Base-by-base conservation (phyloP, 2,113 vertebrate genomes). In the Gallinago paraguaiae region DNA sequence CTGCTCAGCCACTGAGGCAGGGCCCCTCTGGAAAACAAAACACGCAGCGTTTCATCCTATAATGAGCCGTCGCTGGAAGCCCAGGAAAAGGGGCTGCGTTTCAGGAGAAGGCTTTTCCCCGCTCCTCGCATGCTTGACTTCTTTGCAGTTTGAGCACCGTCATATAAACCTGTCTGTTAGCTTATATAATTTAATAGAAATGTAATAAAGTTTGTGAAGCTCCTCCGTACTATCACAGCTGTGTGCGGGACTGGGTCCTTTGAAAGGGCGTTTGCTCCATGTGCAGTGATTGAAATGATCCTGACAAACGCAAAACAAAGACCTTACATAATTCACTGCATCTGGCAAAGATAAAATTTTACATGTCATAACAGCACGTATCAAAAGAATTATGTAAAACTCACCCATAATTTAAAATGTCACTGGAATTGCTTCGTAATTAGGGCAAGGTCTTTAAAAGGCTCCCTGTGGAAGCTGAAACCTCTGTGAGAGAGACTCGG, bases 381-480 rank as follows among this genome's bases (percentile, higher is more conserved):
- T 60, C 87, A 82, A 90, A 95, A 87, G 84, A 92, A 92, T 91
- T 88, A 94, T 71, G 87, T 51, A 78, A 97, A 94, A 54, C 92
- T 96, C 96, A 97, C 93, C 78, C 78, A 86, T 87, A 77, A 97
- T 97, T 97, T 97, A 94, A 91, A 96, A 86, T 86, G 96, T 79
- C 94, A 51, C 64, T 57, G 61, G 86, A 93, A 93, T 88, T 81
- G 28, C 56, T 79, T 97, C 9, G 7, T 82, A 97, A 97, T 95
- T 96, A 97, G 93, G 93, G 90, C 72, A 79, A 87, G 83, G 95
- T 83, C 86, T 96, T 72, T 64, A 75, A 91, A 90, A 94, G 85
- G 56, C 76, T 85, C 61, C 90, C 37, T 16, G 17, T 53, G 71
- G 86, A 78, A 95, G 90, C 74, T 30, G 72, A 61, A 83, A 39